Percentiles rank a stretch among this genome's conserved stretches.
Evolutionary conservation across 1,140 invertebrate species (phyloP).

Genomic region (Medauroidea extradentata): DNA sequence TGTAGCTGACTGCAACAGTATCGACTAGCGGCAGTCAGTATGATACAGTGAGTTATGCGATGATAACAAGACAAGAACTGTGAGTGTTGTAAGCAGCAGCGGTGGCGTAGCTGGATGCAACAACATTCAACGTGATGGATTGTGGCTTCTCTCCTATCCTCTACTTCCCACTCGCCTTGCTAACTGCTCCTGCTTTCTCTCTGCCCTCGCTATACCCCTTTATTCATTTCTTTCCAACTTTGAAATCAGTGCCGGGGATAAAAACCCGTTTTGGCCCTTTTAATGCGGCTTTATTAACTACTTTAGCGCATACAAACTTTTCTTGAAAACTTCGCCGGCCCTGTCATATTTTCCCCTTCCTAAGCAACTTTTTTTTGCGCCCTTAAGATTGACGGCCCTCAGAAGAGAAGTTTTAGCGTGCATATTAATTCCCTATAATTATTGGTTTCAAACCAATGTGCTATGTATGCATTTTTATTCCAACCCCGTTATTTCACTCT

Average conservation of each 20-base stretch:
- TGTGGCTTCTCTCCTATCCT: too few relatives aligned
- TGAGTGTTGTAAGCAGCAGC: too few relatives aligned
- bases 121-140: too few relatives aligned
- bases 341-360: constrained; percentile 1
- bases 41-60: too few relatives aligned
- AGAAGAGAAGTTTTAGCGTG: constrained; percentile 22
- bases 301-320: constrained; percentile 18
- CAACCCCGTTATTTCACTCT: constrained; percentile 8
- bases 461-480: constrained; percentile 35
- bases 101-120: too few relatives aligned
- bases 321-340: constrained; percentile 4
- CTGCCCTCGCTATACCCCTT: too few relatives aligned
- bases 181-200: too few relatives aligned
- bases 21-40: too few relatives aligned
- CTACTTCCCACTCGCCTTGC: too few relatives aligned
- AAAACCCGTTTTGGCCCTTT: constrained; percentile 12
- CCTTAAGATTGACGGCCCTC: constrained; percentile 17
- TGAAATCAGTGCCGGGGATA: not conserved
- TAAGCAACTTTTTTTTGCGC: constrained; percentile 14
- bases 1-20: too few relatives aligned
- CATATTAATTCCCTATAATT: constrained; percentile 38
- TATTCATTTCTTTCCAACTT: constrained; percentile 2
- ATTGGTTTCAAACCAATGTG: constrained; percentile 31
- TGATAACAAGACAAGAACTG: too few relatives aligned
- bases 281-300: constrained; percentile 24